phyloP scores from a whole-genome alignment of 2,113 vertebrate species.

The Chrysemys picta region DNA sequence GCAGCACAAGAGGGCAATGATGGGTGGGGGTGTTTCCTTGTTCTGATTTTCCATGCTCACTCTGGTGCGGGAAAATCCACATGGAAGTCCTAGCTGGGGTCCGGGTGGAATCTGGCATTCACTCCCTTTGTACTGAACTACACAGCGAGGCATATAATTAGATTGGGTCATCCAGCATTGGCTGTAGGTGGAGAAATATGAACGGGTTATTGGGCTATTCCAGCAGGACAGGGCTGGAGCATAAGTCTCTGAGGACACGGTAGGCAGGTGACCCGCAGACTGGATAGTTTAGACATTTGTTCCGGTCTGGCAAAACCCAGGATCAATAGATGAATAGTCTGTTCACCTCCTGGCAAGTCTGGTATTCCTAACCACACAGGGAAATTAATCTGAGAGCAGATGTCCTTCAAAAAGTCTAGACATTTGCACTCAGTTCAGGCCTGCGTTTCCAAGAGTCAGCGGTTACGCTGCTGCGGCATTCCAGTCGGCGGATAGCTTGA shows the following conservation, averaged over 20 bases:
- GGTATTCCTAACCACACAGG: background rate
- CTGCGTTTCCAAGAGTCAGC: too few relatives aligned
- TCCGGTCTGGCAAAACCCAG: background rate
- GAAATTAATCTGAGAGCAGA: background rate
- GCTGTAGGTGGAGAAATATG: too few relatives aligned
- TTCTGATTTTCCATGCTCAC: too few relatives aligned
- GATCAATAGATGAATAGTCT: background rate
- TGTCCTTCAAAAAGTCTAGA: background rate
- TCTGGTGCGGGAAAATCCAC: too few relatives aligned
- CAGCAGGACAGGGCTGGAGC: too few relatives aligned
- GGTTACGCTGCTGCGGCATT: background rate
- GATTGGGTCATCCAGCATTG: too few relatives aligned
- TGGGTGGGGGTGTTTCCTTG: too few relatives aligned
- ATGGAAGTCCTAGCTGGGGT: too few relatives aligned
- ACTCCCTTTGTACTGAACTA: too few relatives aligned
- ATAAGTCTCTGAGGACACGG: background rate
- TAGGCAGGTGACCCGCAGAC: background rate
- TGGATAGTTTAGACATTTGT: background rate
- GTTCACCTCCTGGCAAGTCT: background rate
- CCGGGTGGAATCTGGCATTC: too few relatives aligned
- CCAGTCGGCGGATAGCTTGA: background rate
- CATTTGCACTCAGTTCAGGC: background rate
- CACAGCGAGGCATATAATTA: too few relatives aligned
- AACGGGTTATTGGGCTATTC: background rate
- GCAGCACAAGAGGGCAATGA: background rate